Conservation (phyloP, 2,113 vertebrate genomes). For the Poeciliopsis prolifica region DNA sequence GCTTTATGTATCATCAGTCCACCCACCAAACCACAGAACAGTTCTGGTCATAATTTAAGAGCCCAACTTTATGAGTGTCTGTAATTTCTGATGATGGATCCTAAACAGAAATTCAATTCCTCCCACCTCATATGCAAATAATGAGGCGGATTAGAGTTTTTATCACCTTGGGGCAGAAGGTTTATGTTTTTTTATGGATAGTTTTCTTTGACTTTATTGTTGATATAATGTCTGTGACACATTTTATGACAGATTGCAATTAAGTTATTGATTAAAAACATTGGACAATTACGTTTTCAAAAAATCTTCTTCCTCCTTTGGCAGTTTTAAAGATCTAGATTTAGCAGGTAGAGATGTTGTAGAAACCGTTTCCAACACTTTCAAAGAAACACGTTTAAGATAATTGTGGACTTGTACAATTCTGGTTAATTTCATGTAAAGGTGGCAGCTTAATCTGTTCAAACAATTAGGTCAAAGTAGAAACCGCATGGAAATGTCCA, state of each 20-base stretch:
- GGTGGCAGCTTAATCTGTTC: too few relatives aligned
- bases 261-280: neutral
- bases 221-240: neutral
- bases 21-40: neutral
- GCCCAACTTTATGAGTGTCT: neutral
- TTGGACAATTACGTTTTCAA: neutral
- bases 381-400: constrained; percentile 6
- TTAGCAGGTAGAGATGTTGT: constrained; percentile 11
- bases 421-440: too few relatives aligned
- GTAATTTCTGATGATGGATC: neutral
- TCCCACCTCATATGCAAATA: neutral
- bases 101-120: neutral
- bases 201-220: neutral
- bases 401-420: too few relatives aligned
- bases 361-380: constrained; percentile 11
- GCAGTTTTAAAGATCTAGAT: neutral
- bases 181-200: neutral
- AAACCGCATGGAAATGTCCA: too few relatives aligned
- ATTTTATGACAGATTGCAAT: neutral
- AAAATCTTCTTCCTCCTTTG: neutral
- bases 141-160: neutral
- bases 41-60: neutral
- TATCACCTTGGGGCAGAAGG: neutral
- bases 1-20: neutral
- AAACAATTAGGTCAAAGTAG: too few relatives aligned